Conservation (phyloP, 2,888 invertebrate genomes). For the Crioceris asparagi region DNA sequence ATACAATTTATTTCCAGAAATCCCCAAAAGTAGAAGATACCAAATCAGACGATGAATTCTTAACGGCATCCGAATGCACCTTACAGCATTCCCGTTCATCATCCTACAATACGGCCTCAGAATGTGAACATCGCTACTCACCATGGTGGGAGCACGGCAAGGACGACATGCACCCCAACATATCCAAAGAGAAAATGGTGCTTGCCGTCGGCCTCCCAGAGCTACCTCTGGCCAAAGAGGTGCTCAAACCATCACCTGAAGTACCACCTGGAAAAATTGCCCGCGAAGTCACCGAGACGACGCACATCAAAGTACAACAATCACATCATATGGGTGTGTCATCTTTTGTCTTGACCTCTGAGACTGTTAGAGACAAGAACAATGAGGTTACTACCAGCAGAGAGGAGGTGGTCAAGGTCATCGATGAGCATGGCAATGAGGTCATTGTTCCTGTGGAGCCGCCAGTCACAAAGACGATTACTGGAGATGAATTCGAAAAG, state of each 20-base stretch:
- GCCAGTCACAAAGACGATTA: conserved; percentile 23
- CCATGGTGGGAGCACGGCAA: conserved; percentile 49
- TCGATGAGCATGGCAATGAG: conserved; percentile 15
- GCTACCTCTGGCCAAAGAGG: conserved; percentile 30
- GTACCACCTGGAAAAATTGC: conserved; percentile 41
- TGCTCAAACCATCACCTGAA: conserved; percentile 35
- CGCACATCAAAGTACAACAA: conserved; percentile 42
- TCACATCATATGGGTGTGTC: conserved; percentile 42
- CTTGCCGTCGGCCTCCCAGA: conserved; percentile 37
- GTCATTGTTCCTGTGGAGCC: conserved; percentile 9
- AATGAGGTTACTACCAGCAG: conserved; percentile 16
- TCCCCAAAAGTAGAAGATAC: conserved; percentile 38
- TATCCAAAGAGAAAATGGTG: conserved; percentile 37
- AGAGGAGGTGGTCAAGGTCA: conserved; percentile 18
- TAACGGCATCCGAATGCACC: conserved; percentile 59
- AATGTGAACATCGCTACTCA: conserved; percentile 46
- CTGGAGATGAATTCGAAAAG: conserved; percentile 34
- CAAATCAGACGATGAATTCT: conserved; percentile 50
- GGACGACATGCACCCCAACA: conserved; percentile 30
- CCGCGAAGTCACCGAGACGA: conserved; percentile 43
- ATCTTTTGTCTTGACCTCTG: conserved; percentile 44
- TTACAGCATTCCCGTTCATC: conserved; percentile 56
- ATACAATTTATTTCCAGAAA: no score
- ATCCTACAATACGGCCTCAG: conserved; percentile 58
- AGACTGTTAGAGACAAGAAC: conserved; percentile 38